These are phyloP conservation scores for Xenops minutus DNA, from an alignment of 2,797 vertebrate genomes.

Conservation along the genomic window DNA sequence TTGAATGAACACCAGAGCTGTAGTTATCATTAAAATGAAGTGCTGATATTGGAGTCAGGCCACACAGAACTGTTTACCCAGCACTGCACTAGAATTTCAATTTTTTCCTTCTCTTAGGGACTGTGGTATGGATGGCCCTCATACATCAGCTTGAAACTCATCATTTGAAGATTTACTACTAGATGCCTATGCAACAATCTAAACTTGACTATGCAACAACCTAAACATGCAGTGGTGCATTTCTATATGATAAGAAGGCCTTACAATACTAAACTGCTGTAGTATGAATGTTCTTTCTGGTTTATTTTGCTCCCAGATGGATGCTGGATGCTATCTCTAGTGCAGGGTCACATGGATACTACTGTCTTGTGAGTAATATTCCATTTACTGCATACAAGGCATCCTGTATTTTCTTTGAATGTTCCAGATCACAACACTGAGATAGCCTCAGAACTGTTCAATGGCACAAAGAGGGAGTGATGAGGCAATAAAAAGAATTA, in stretches of 20 bases:
- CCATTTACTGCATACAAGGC: neutral
- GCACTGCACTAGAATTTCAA: conserved; percentile 45
- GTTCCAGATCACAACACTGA: neutral
- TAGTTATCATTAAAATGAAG: conserved; percentile 72
- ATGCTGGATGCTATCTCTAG: neutral
- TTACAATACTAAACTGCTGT: neutral
- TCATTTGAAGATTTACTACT: neutral
- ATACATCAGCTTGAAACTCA: neutral
- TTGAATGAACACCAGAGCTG: conserved; percentile 59
- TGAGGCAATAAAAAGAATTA: neutral
- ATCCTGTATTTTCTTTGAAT: neutral
- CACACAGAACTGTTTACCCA: conserved; percentile 48
- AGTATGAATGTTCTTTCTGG: neutral
- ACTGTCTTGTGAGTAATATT: neutral
- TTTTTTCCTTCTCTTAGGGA: neutral
- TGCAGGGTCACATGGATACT: neutral
- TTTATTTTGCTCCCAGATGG: neutral
- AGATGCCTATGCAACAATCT: neutral
- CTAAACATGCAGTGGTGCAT: neutral
- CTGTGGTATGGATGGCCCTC: neutral
- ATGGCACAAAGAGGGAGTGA: neutral
- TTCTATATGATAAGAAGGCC: neutral
- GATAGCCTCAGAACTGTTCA: neutral
- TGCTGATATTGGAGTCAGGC: conserved; percentile 49
- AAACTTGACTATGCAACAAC: neutral